These are phyloP conservation scores for Pangasius djambal DNA, from an alignment of 2,797 vertebrate species.

Conservation along the genomic window DNA sequence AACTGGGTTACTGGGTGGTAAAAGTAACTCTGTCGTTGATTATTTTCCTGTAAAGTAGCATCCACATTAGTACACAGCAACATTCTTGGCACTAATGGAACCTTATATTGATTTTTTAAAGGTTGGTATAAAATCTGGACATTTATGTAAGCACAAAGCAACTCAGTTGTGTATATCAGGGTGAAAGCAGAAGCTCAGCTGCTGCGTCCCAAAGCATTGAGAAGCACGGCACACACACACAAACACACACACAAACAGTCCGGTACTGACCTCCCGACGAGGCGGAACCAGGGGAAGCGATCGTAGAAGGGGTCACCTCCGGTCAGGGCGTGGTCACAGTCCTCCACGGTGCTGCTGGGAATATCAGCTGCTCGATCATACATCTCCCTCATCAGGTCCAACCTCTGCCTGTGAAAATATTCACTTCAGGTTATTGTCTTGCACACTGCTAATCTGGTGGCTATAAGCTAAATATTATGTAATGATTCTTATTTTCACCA, in stretches of 20 bases:
- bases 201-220: constrained; percentile 34
- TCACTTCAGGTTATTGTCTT: neutral
- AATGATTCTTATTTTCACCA: neutral
- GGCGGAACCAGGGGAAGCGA: constrained; percentile 98
- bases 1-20: neutral
- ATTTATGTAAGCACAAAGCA: neutral
- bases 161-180: constrained; percentile 19
- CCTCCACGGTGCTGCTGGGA: constrained; percentile 89
- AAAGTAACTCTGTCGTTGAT: neutral
- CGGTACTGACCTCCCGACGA: constrained; percentile 87
- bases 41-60: neutral
- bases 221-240: constrained; percentile 25
- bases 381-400: constrained; percentile 98
- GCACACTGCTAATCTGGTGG: neutral
- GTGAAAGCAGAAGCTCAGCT: constrained; percentile 38
- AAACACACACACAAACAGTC: constrained; percentile 25
- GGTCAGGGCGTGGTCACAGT: constrained; percentile 92
- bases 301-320: constrained; percentile 98
- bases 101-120: neutral
- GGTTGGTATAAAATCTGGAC: neutral
- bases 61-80: neutral
- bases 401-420: constrained; percentile 81
- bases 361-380: constrained; percentile 95
- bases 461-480: neutral
- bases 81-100: neutral